phyloP scores from a whole-genome alignment of 2,113 vertebrate genomes.

The Phaethornis superciliosus region DNA sequence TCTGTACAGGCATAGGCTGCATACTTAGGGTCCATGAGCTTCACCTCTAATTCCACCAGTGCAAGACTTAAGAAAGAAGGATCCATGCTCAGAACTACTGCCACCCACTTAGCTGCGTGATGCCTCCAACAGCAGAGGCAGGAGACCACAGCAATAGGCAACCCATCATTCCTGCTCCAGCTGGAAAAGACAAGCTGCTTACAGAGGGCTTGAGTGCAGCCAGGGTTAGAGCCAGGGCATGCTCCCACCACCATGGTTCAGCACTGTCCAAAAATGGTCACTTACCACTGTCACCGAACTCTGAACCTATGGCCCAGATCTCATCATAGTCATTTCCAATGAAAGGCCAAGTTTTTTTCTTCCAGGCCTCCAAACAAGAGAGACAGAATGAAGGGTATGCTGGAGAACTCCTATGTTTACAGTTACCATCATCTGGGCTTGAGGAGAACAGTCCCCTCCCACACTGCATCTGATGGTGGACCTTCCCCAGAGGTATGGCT shows the following conservation, averaged over 20 bases:
- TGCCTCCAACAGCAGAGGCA: not conserved
- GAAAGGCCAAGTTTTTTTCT: not conserved
- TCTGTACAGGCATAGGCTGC: not conserved
- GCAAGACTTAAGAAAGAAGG: not conserved
- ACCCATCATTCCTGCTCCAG: not conserved
- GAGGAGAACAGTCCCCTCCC: not conserved
- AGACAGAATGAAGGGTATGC: accelerated
- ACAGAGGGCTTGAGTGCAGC: accelerated
- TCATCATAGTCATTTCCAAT: not conserved
- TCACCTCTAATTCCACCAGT: not conserved
- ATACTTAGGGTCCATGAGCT: not conserved
- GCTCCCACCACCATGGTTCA: not conserved
- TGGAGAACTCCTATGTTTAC: not conserved
- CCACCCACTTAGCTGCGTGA: not conserved
- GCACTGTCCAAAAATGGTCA: not conserved
- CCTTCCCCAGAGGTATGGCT: not conserved
- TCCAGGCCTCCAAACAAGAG: not conserved
- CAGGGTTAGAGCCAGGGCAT: not conserved
- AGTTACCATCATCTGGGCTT: not conserved
- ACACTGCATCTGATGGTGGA: not conserved
- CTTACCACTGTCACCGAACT: not conserved
- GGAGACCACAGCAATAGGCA: not conserved
- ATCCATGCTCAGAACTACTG: not conserved
- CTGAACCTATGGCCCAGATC: not conserved
- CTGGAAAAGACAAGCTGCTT: not conserved